A percentile compares a stretch with the other conserved stretches of the same genome.
phyloP scores from a whole-genome alignment of 2,113 vertebrate genomes.

The Tachysurus vachellii region DNA sequence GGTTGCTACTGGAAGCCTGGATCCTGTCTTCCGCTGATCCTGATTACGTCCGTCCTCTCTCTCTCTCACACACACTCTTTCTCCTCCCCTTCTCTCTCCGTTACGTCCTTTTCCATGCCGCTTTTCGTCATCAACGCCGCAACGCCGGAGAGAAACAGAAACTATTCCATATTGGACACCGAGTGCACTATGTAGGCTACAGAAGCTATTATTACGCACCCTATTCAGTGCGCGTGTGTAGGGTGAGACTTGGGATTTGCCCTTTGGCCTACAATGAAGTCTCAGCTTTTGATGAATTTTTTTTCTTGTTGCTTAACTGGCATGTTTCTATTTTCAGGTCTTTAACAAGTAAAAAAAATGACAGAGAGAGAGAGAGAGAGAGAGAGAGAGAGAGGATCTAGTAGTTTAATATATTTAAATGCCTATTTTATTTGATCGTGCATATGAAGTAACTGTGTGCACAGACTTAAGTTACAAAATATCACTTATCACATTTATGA shows the following conservation, averaged over 20 bases:
- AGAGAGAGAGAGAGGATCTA: neutral
- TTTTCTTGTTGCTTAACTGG: constrained; percentile 10
- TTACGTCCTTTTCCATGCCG: constrained; percentile 65
- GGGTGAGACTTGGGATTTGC: neutral
- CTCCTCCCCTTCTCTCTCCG: constrained; percentile 63
- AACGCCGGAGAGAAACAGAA: constrained; percentile 50
- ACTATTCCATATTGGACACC: no score
- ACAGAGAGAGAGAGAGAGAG: neutral
- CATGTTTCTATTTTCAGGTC: constrained; percentile 44
- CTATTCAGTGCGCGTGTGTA: neutral
- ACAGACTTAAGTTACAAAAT: constrained; percentile 2
- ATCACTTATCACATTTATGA: constrained; percentile 1
- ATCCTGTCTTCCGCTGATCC: constrained; percentile 65
- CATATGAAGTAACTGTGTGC: constrained; percentile 4
- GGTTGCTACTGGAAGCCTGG: constrained; percentile 57
- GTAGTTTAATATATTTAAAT: neutral
- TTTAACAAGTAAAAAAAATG: constrained; percentile 1
- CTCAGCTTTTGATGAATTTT: constrained; percentile 43
- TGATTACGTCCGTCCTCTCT: constrained; percentile 59
- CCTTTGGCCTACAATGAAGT: constrained; percentile 44
- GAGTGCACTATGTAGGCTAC: neutral
- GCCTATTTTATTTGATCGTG: neutral
- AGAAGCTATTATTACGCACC: neutral
- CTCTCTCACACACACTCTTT: constrained; percentile 52
- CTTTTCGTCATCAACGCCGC: constrained; percentile 64